Evolutionary conservation across 2,113 vertebrate genomes (phyloP).

Genomic region (Polypterus senegalus): DNA sequence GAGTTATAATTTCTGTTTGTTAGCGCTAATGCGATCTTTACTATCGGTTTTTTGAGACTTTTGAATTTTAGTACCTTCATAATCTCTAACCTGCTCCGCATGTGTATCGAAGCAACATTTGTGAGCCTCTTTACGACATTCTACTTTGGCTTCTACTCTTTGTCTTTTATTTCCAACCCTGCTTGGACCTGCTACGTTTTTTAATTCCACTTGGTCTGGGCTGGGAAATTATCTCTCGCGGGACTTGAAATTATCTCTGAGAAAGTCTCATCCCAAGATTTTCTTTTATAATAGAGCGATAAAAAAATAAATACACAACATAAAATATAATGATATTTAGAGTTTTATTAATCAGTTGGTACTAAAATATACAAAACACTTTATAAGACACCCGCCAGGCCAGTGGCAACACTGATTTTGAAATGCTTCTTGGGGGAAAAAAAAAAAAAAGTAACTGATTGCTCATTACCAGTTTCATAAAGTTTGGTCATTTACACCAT

Average conservation of each 20-base stretch:
- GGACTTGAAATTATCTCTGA: background rate
- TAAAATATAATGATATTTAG: slow-evolving; percentile 6
- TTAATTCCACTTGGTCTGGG: background rate
- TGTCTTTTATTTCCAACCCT: background rate
- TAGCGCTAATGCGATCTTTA: too few relatives aligned
- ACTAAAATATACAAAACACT: slow-evolving; percentile 64
- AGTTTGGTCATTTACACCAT: background rate
- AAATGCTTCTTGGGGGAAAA: slow-evolving; percentile 28
- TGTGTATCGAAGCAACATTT: too few relatives aligned
- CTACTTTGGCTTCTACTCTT: background rate
- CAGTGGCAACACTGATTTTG: slow-evolving; percentile 55
- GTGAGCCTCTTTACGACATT: too few relatives aligned
- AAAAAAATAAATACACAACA: background rate
- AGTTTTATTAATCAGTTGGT: slow-evolving; percentile 43
- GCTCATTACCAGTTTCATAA: slow-evolving; percentile 5
- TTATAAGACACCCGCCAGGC: slow-evolving; percentile 58
- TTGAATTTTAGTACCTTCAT: too few relatives aligned
- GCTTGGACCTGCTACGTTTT: background rate
- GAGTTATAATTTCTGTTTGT: too few relatives aligned
- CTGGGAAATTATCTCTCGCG: background rate
- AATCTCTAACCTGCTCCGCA: too few relatives aligned
- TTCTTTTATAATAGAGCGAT: background rate
- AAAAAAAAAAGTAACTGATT: slow-evolving; percentile 8
- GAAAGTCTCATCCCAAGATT: background rate
- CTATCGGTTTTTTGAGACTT: too few relatives aligned